A percentile compares a stretch with the other conserved stretches of the same genome.
Conservation (phyloP, 35 echinoderm and acorn worm genomes). For the Amphiura filiformis region DNA sequence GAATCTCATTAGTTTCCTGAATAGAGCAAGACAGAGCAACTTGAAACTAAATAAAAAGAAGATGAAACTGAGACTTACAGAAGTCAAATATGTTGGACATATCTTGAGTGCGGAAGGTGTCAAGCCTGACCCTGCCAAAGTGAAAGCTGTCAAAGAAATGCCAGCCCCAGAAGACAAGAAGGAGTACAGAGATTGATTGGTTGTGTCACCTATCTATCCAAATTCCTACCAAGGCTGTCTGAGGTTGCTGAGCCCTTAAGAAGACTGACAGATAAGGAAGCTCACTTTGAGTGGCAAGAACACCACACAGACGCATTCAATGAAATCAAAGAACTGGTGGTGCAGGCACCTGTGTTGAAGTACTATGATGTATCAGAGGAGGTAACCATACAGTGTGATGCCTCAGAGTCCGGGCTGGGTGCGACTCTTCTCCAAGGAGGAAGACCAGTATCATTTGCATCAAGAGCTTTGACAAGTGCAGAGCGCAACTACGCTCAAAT, state of each 20-base stretch:
- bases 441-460: constrained; percentile 46
- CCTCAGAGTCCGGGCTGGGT: constrained; percentile 34
- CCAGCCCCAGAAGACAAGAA: constrained; percentile 16
- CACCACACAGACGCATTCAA: constrained; percentile 9
- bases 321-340: constrained; percentile 44
- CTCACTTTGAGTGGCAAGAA: constrained; percentile 51
- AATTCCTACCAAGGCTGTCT: constrained; percentile 52
- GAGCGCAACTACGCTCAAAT: constrained; percentile 56
- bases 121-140: not conserved
- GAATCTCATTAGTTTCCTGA: constrained; percentile 32
- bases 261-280: constrained; percentile 39
- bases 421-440: constrained; percentile 59
- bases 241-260: constrained; percentile 49
- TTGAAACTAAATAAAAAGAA: constrained; percentile 39
- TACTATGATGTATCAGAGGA: constrained; percentile 46
- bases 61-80: not conserved
- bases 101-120: not conserved
- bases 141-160: constrained; percentile 34
- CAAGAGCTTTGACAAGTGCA: constrained; percentile 28
- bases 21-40: constrained; percentile 30
- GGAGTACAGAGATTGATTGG: constrained; percentile 45
- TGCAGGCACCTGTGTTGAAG: constrained; percentile 21
- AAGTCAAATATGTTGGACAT: constrained; percentile 31
- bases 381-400: constrained; percentile 49
- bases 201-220: constrained; percentile 41